A percentile compares a stretch with the other conserved stretches of the same genome.
Evolutionary conservation across 2,888 invertebrate genomes (phyloP).

Genomic region (Blastobasis lacticolella): DNA sequence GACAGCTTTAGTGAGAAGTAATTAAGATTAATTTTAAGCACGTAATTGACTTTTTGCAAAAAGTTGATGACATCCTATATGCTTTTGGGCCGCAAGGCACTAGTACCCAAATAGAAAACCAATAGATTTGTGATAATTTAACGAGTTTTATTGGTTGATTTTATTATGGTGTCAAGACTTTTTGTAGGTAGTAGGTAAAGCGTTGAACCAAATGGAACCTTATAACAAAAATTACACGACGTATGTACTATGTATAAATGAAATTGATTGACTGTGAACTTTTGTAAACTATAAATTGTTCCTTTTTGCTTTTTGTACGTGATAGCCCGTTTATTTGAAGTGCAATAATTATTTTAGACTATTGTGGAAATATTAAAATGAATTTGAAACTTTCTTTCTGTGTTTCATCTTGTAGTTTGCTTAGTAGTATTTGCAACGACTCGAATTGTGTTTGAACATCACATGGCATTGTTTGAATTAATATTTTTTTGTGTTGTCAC

Average conservation of each 20-base stretch:
- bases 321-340: conserved; percentile 49
- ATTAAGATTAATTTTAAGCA: conserved; percentile 48
- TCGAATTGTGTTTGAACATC: conserved; percentile 15
- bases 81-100: not conserved
- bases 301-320: conserved; percentile 35
- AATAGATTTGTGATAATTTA: too few species aligned
- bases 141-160: too few species aligned
- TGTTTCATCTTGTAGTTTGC: conserved; percentile 55
- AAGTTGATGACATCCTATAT: not conserved
- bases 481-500: conserved; percentile 4
- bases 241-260: conserved; percentile 4
- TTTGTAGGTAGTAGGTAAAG: not conserved
- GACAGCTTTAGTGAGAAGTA: conserved; percentile 53
- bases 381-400: conserved; percentile 66
- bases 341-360: conserved; percentile 61
- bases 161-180: not conserved
- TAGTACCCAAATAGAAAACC: not conserved
- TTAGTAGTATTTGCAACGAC: conserved; percentile 35
- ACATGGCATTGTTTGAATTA: conserved; percentile 8
- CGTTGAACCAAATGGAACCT: conserved; percentile 8
- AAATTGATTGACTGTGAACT: conserved; percentile 15
- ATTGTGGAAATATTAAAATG: conserved; percentile 71
- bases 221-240: not conserved
- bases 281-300: conserved; percentile 16
- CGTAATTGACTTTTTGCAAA: conserved; percentile 2